A percentile compares a stretch with the other conserved stretches of the same genome.
These are phyloP conservation scores for Digitonthophagus gazella DNA, from an alignment of 2,888 invertebrate species.

Conservation along the genomic window DNA sequence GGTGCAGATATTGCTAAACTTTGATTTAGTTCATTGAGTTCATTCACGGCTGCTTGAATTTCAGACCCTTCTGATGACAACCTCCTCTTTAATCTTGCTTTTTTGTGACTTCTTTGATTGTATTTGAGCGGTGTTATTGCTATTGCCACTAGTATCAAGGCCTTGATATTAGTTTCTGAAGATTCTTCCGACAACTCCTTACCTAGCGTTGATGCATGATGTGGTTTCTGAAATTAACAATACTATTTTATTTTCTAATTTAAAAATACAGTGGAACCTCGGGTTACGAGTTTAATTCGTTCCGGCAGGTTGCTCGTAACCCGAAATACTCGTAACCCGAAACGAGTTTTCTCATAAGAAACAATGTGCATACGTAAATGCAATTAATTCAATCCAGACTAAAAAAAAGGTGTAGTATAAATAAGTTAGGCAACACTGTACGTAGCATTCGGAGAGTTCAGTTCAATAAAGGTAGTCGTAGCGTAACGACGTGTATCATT, in stretches of 20 bases:
- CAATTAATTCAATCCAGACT: no score
- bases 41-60: constrained; percentile 32
- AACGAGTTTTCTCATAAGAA: no score
- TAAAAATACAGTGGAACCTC: no score
- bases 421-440: no score
- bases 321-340: no score
- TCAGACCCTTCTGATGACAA: constrained; percentile 28
- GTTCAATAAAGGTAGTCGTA: no score
- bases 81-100: constrained; percentile 32
- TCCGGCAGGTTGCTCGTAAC: no score
- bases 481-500: no score
- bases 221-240: constrained; percentile 28
- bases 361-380: no score
- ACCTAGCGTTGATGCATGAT: constrained; percentile 25
- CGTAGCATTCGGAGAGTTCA: no score
- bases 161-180: constrained; percentile 30
- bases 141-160: constrained; percentile 32
- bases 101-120: constrained; percentile 29
- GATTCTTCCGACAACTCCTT: constrained; percentile 19
- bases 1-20: constrained; percentile 28
- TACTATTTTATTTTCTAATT: constrained; percentile 29
- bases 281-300: no score
- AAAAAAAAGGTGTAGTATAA: no score
- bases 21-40: constrained; percentile 32
- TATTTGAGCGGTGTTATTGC: constrained; percentile 29